Percentiles rank a stretch among this genome's conserved stretches.
Evolutionary conservation across 2,888 invertebrate species (phyloP).

Genomic region (Drosophila silvestris): DNA sequence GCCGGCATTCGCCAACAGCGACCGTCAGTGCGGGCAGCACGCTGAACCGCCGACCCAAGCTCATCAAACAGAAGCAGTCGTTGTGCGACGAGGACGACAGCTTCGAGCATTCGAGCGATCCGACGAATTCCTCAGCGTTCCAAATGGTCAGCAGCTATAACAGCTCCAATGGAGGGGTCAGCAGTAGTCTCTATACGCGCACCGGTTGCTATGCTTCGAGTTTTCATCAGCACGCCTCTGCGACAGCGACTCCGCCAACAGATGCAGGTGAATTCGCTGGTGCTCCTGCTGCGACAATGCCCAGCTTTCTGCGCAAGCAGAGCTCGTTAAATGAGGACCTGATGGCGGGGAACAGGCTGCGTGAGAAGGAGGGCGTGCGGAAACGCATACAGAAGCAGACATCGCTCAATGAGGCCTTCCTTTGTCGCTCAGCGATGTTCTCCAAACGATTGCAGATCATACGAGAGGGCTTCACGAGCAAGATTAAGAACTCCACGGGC

Average conservation of each 20-base stretch:
- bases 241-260: conserved; percentile 4
- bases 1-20: conserved; percentile 69
- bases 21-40: conserved; percentile 68
- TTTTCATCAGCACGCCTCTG: conserved; percentile 36
- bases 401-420: conserved; percentile 94
- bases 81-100: conserved; percentile 89
- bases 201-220: conserved; percentile 57
- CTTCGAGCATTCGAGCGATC: conserved; percentile 7
- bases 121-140: conserved; percentile 57
- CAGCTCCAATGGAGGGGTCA: conserved; percentile 75
- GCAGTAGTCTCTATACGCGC: conserved; percentile 70
- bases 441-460: conserved; percentile 85
- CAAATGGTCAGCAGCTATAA: conserved; percentile 81
- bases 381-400: conserved; percentile 95
- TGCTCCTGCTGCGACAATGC: conserved; percentile 41
- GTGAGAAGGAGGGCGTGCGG: conserved; percentile 92
- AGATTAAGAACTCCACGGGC: conserved; percentile 93
- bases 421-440: conserved; percentile 86
- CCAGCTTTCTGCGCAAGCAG: conserved; percentile 87
- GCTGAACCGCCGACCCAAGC: conserved; percentile 87
- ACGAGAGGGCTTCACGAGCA: conserved; percentile 91
- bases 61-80: conserved; percentile 95
- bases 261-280: neutral
- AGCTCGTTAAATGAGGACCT: conserved; percentile 95
- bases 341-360: conserved; percentile 93